Base-by-base conservation (phyloP, 2,888 invertebrate genomes). In the Tipula confusa region DNA sequence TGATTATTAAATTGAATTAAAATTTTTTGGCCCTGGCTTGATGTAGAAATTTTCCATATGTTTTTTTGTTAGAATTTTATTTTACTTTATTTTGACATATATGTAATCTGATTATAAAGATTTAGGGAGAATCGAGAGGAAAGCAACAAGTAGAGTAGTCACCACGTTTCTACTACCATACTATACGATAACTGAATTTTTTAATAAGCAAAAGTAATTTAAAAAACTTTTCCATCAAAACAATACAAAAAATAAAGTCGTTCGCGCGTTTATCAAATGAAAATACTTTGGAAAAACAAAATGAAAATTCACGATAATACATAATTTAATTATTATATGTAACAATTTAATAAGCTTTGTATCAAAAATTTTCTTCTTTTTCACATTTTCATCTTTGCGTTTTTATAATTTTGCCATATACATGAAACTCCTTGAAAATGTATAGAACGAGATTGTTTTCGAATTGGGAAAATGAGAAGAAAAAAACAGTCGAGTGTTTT, bases 1-100 rank as follows among this genome's bases (percentile, higher is more conserved):
- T 43, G 43, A 43, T 43, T 43, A 43, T 64, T 64, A 64, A 64
- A 64, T 64, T 64, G 24, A 64, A 64, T 64, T 64, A 43, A 43
- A 43, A 43, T 43, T 64, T 64, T 64, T 64, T 64, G 11, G 24
- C 64, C 64, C 64, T 64, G 64, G 24, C 64, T 64, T 13, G 38
- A 38, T n/a, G 13, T 4, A 38, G 13, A 9, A 9, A 38, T 13
- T 38, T 24, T 64, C 64, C 18, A 64, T 64, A 64, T 64, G 64
- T 24, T 64, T 24, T 9, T 11, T 64, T 64, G 64, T 64, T 64
- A 64, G 24, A 64, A 64, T 64, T 64, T 64, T 9, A 64, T 64
- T 64, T 64, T 9, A 2, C 24, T 64, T 6, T 43, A 2, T 36
- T 36, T 11, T 36, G n/a, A n/a, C n/a, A n/a, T 36, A 9, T 43